Conservation (phyloP, 2,113 vertebrate species). For the Saccopteryx leptura region DNA sequence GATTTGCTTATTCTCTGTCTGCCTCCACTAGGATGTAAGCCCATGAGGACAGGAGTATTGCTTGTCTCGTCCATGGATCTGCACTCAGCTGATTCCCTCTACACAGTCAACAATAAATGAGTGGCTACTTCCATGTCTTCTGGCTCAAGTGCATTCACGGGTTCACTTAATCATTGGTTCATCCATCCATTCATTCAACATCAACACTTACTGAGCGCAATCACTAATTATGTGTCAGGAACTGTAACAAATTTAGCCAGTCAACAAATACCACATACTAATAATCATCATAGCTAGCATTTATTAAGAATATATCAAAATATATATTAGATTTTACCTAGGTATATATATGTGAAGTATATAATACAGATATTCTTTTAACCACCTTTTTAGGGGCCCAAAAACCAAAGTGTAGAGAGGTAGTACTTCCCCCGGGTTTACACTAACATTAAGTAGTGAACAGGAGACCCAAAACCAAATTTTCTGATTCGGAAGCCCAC, state of each 20-base stretch:
- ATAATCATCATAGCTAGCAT: not conserved
- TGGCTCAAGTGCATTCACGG: not conserved
- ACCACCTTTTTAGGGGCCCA: not conserved
- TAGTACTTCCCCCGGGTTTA: not conserved
- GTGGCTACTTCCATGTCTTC: not conserved
- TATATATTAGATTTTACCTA: not conserved
- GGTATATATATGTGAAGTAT: not conserved
- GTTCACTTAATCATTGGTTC: not conserved
- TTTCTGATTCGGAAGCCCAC: not conserved
- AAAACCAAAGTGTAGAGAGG: not conserved
- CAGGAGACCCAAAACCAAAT: not conserved
- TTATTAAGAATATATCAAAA: not conserved
- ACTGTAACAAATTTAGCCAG: not conserved
- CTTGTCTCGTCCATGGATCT: not conserved
- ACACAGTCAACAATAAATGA: not conserved
- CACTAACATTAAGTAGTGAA: not conserved
- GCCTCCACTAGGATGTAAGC: not conserved
- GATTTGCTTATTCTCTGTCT: conserved; percentile 33
- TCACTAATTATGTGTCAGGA: not conserved
- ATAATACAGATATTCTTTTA: not conserved
- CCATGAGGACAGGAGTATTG: not conserved
- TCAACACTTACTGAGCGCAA: not conserved
- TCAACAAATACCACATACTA: not conserved
- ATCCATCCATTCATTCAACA: not conserved
- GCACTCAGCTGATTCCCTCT: not conserved